Evolutionary conservation across 1,140 invertebrate genomes (phyloP).

Genomic region (Chironomus striatipennis): DNA sequence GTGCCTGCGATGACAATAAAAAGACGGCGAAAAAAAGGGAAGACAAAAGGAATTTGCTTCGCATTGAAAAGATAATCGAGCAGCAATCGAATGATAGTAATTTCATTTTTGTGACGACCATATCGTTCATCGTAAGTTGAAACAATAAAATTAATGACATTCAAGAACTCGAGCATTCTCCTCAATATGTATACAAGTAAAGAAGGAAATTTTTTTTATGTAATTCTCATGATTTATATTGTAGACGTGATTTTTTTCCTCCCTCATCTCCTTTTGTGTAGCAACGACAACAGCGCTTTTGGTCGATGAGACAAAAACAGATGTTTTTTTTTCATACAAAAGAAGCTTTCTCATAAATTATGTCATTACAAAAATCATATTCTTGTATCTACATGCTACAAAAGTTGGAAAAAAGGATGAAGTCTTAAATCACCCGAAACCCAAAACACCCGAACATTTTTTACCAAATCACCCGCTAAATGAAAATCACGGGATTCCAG

Average conservation of each 20-base stretch:
- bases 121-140: constrained; percentile 4
- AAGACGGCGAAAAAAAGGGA: background rate
- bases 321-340: background rate
- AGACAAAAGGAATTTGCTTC: background rate
- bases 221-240: background rate
- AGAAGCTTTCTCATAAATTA: background rate
- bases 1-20: too few relatives aligned
- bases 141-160: constrained; percentile 15
- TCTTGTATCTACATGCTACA: background rate
- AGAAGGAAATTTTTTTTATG: background rate
- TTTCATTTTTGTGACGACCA: background rate
- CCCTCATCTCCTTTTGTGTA: background rate
- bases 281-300: background rate
- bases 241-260: constrained; percentile 4
- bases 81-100: constrained; percentile 7
- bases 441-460: too few relatives aligned
- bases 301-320: background rate
- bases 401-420: too few relatives aligned
- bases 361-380: constrained; percentile 9
- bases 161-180: background rate
- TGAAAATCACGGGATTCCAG: too few relatives aligned
- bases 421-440: too few relatives aligned
- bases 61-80: background rate
- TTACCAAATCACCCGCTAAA: too few relatives aligned
- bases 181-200: background rate